phyloP scores from a whole-genome alignment of 2,888 invertebrate species.

The Lithophane leautieri region DNA sequence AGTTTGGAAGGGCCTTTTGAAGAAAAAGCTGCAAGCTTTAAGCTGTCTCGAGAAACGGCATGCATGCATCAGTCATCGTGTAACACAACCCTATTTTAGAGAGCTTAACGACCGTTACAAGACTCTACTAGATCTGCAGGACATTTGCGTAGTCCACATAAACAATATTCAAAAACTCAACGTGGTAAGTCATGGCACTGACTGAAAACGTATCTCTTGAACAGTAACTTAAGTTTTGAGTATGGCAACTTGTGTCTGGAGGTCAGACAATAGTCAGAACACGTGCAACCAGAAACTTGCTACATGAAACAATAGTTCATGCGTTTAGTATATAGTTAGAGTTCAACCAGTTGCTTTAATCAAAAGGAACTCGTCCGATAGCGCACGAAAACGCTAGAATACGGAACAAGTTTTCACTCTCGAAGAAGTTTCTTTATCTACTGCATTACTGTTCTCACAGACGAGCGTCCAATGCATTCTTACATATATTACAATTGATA shows the following conservation, averaged over 20 bases:
- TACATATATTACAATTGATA: slow-evolving; percentile 12
- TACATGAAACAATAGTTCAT: slow-evolving; percentile 42
- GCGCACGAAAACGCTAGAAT: slow-evolving; percentile 35
- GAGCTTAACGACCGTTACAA: background rate
- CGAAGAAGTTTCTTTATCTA: slow-evolving; percentile 39
- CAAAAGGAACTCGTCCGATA: slow-evolving; percentile 46
- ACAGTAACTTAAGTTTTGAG: background rate
- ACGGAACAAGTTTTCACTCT: slow-evolving; percentile 50
- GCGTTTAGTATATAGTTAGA: slow-evolving; percentile 32
- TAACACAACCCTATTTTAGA: background rate
- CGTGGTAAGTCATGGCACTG: background rate
- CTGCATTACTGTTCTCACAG: slow-evolving; percentile 1
- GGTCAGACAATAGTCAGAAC: slow-evolving; percentile 20
- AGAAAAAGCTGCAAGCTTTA: background rate
- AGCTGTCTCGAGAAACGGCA: background rate
- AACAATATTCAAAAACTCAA: background rate
- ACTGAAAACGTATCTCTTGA: background rate
- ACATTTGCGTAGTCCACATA: background rate
- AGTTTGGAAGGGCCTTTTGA: background rate
- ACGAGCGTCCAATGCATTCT: slow-evolving; percentile 13
- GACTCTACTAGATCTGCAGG: background rate
- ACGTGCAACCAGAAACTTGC: slow-evolving; percentile 41
- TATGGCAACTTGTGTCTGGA: slow-evolving; percentile 6
- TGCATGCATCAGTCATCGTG: background rate
- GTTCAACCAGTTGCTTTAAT: slow-evolving; percentile 55